These are phyloP conservation scores for Scaptomyza graminum DNA, from an alignment of 1,140 invertebrate genomes.

Conservation along the genomic window DNA sequence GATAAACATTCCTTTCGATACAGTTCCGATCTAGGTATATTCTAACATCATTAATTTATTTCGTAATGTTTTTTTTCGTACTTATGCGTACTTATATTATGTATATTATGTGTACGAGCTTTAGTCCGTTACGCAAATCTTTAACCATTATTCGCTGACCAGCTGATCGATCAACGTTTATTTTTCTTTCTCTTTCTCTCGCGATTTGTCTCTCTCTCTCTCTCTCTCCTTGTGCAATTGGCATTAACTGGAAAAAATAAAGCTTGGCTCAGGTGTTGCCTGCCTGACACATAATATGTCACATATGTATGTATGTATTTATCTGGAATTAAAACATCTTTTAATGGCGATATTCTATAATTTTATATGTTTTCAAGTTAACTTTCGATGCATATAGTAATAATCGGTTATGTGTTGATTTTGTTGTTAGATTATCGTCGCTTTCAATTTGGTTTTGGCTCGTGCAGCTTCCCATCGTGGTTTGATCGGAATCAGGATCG, in stretches of 20 bases:
- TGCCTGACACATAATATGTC: neutral
- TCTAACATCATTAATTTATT: no score
- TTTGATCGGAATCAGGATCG: constrained; percentile 26
- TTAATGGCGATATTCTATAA: neutral
- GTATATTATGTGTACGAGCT: neutral
- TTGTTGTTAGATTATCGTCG: constrained; percentile 1
- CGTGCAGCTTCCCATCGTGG: neutral
- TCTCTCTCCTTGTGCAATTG: neutral
- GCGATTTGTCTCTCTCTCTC: neutral
- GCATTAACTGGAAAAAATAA: constrained; percentile 16
- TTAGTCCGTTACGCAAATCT: neutral
- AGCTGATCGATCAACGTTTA: neutral
- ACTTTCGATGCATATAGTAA: neutral
- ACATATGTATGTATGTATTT: no score
- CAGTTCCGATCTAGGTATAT: no score
- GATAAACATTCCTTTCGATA: no score
- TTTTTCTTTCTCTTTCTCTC: neutral
- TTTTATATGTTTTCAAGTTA: neutral
- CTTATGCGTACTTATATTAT: neutral
- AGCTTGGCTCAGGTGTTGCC: constrained; percentile 6
- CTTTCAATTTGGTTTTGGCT: neutral
- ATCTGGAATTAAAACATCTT: neutral
- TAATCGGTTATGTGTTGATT: neutral
- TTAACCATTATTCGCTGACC: neutral
- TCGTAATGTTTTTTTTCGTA: no score